phyloP scores from a whole-genome alignment of 2,888 invertebrate genomes.

The Sarcophaga caerulescens region DNA sequence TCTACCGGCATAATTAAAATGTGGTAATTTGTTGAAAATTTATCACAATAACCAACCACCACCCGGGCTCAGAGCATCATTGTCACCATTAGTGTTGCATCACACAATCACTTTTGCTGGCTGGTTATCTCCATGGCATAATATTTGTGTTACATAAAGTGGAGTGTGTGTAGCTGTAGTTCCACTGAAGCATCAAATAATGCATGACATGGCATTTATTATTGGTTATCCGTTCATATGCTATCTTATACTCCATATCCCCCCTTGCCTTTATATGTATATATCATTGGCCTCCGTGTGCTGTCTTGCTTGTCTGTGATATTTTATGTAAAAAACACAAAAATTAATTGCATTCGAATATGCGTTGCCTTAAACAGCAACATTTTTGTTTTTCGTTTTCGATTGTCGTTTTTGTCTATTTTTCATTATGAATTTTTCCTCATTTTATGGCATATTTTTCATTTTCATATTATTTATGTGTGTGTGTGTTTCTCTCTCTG shows the following conservation, averaged over 20 bases:
- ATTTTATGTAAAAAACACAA: background rate
- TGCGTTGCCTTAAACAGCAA: constrained; percentile 54
- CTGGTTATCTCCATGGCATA: background rate
- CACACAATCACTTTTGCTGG: background rate
- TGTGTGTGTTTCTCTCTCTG: background rate
- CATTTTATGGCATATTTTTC: constrained; percentile 53
- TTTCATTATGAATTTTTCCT: background rate
- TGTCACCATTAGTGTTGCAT: constrained; percentile 12
- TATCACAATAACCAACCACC: constrained; percentile 51
- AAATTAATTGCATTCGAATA: constrained; percentile 66
- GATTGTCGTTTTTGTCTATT: background rate
- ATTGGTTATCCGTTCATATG: constrained; percentile 1
- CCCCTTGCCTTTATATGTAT: background rate
- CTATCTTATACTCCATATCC: background rate
- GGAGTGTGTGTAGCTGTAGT: background rate
- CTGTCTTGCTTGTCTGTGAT: constrained; percentile 27
- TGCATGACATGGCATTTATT: constrained; percentile 53
- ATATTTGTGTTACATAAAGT: background rate
- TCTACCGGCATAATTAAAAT: constrained; percentile 64
- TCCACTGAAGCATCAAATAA: constrained; percentile 54
- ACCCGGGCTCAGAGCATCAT: background rate
- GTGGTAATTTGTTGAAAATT: constrained; percentile 66
- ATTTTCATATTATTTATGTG: constrained; percentile 41
- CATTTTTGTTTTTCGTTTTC: constrained; percentile 1
- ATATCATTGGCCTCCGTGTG: background rate